Evolutionary conservation across 2,888 invertebrate species (phyloP), one percentile per base, ranked within the genome.

Genomic region (Archaeoteleia sp.): DNA sequence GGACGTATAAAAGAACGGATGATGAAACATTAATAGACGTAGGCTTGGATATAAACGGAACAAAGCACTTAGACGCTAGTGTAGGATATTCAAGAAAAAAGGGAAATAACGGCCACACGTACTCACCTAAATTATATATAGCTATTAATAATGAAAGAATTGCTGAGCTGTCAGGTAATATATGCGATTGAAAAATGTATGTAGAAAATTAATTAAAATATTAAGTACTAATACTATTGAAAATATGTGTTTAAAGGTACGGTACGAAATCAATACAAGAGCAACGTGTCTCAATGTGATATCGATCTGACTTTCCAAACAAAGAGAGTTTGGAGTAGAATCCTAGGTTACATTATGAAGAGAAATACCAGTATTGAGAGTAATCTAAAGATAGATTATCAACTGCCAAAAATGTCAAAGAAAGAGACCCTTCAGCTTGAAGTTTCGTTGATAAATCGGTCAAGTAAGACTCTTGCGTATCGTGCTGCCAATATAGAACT

Each of bases 271-370:
- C 88, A 89, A 7, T 88, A 88, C 30, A 92, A 92, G 83, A 67
- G 49, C 23, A 90, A 88, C 70, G 89, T 93, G 13, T 90, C 90
- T 0, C 94, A 95, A 79, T 92, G 91, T 78, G 93, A 94, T 71
- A 89, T 95, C 5, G 88, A 91, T 65, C 84, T 93, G 6, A 91
- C 91, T 42, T 94, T 95, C 78, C 91, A 92, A 86, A 95, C 94
- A 0, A 93, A 92, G 76, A 90, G 91, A 70, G 86, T 95, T 0
- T 90, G 90, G 53, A 93, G 93, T 39, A 88, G 90, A 68, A 85
- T 94, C n/a, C 86, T 89, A 23, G 95, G 95, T 0, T 93, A 93
- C 79, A 89, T 94, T 46, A 88, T 90, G 1, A 82, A 87, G 86
- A 81, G 88, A 82, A 67, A 89, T 83, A 10, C 88, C 80, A 85